These are phyloP conservation scores for Pterocles orientalis DNA, from an alignment of 2,113 vertebrate species.

Conservation along the genomic window DNA sequence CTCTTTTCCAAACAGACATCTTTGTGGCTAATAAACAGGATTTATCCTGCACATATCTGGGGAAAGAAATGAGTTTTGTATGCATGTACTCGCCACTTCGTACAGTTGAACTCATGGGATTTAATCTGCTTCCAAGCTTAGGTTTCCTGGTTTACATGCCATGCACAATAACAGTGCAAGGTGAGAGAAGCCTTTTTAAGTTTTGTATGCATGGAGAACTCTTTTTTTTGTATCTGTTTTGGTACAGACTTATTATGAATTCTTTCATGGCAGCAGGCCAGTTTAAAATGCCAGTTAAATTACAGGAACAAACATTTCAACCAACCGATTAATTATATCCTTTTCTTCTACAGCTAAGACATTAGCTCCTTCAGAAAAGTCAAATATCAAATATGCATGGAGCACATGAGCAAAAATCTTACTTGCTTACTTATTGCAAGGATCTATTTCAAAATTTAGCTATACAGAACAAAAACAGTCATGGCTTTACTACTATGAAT, in stretches of 20 bases:
- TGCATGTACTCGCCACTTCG: not conserved
- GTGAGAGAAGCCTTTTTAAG: not conserved
- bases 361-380: not conserved
- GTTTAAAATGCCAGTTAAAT: not conserved
- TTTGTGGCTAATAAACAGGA: not conserved
- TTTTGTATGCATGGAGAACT: not conserved
- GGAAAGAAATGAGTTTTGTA: not conserved
- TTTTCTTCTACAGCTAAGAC: not conserved
- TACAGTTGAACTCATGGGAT: not conserved
- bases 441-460: not conserved
- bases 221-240: not conserved
- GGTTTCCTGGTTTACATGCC: not conserved
- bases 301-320: not conserved
- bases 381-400: not conserved
- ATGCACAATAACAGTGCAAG: not conserved
- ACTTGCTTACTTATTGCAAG: not conserved
- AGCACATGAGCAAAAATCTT: not conserved
- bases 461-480: not conserved
- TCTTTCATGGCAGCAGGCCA: not conserved
- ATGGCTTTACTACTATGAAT: not conserved
- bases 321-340: not conserved
- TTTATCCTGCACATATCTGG: not conserved
- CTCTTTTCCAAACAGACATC: not conserved
- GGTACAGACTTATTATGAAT: not conserved
- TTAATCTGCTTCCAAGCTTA: not conserved